Percentiles rank a stretch among this genome's conserved stretches.
Conservation (phyloP, 2,888 invertebrate genomes). For the Drosophila pegasa region DNA sequence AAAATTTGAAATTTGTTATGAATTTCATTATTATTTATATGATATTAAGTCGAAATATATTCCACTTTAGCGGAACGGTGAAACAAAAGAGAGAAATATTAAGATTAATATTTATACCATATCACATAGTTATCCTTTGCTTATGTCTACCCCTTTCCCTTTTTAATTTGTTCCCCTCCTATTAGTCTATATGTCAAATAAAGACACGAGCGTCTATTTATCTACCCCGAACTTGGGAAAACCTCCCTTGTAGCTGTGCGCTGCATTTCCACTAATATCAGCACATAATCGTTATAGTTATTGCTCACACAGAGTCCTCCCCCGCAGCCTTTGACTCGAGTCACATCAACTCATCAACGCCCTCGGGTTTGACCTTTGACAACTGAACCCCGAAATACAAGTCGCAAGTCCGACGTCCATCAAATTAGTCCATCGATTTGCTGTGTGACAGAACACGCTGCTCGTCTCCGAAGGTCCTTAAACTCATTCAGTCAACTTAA, state of each 20-base stretch:
- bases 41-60: too few species aligned
- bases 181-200: constrained; percentile 11
- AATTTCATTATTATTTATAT: too few species aligned
- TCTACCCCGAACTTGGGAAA: not conserved
- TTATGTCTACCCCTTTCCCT: not conserved
- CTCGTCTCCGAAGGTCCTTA: constrained; percentile 52
- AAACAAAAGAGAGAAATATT: not conserved
- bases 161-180: not conserved
- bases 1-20: too few species aligned
- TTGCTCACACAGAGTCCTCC: constrained; percentile 13
- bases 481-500: constrained; percentile 48
- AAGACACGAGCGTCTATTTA: constrained; percentile 3
- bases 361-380: constrained; percentile 65
- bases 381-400: constrained; percentile 32
- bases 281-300: constrained; percentile 19
- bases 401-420: constrained; percentile 44
- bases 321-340: constrained; percentile 5
- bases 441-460: constrained; percentile 27
- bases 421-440: constrained; percentile 51
- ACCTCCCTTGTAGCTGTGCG: not conserved
- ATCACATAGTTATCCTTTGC: not conserved
- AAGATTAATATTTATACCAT: not conserved
- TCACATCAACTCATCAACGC: constrained; percentile 40
- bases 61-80: too few species aligned
- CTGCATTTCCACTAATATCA: constrained; percentile 14